phyloP scores from a whole-genome alignment of 2,888 invertebrate genomes.

The Ischnura elegans region DNA sequence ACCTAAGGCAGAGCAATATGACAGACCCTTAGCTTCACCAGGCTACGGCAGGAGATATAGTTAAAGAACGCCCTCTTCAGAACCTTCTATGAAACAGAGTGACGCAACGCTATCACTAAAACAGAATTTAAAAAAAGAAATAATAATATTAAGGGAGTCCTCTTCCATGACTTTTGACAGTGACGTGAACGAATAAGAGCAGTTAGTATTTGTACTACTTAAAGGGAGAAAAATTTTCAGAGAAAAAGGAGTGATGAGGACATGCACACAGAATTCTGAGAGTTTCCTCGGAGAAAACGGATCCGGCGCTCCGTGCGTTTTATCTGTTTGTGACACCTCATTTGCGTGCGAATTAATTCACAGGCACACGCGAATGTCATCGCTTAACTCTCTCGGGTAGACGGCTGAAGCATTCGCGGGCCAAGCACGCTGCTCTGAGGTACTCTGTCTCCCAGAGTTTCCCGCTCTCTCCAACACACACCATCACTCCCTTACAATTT shows the following conservation, averaged over 20 bases:
- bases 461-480: background rate
- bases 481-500: too few species aligned
- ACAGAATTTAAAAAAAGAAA: too few species aligned
- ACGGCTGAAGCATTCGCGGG: background rate
- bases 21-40: too few species aligned
- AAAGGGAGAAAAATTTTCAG: background rate
- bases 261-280: background rate
- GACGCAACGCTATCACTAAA: too few species aligned
- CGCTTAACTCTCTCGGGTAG: background rate
- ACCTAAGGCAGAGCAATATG: too few species aligned
- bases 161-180: slow-evolving; percentile 29
- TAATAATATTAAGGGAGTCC: background rate
- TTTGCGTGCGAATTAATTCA: slow-evolving; percentile 21
- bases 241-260: background rate
- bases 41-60: too few species aligned
- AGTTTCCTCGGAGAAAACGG: background rate
- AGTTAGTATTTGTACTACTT: background rate
- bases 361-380: slow-evolving; percentile 22
- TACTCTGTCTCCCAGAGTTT: background rate
- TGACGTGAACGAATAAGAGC: background rate
- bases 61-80: too few species aligned
- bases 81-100: too few species aligned
- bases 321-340: slow-evolving; percentile 38
- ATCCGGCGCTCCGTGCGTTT: background rate
- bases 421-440: background rate